phyloP scores from a whole-genome alignment of 2,888 invertebrate species.

The Acronicta alni region DNA sequence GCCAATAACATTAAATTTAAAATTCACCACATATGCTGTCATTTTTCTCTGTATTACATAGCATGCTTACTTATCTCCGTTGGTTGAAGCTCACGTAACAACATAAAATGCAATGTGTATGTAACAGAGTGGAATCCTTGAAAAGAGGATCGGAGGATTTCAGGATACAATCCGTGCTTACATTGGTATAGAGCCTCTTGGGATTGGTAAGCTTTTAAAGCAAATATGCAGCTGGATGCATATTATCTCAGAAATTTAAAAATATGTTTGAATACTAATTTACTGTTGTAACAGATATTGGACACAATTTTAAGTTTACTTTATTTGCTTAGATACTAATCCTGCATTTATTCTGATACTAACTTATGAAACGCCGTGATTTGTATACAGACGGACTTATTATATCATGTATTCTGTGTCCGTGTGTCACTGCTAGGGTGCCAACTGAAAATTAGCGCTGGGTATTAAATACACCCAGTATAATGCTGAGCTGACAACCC shows the following conservation, averaged over 20 bases:
- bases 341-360: no score
- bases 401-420: no score
- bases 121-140: conserved; percentile 54
- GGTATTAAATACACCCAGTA: no score
- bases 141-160: conserved; percentile 55
- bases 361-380: no score
- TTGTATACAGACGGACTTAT: no score
- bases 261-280: conserved; percentile 30
- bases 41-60: conserved; percentile 59
- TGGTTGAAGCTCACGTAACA: conserved; percentile 58
- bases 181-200: conserved; percentile 45
- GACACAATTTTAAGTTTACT: no score
- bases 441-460: no score
- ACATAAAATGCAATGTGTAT: conserved; percentile 69
- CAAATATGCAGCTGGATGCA: conserved; percentile 43
- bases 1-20: conserved; percentile 40
- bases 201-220: conserved; percentile 49
- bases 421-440: no score
- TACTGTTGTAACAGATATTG: no score
- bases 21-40: conserved; percentile 59
- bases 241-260: conserved; percentile 21
- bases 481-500: no score
- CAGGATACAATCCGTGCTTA: conserved; percentile 51
- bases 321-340: no score
- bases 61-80: conserved; percentile 62